Percentiles rank a stretch among this genome's conserved stretches.
Conservation (phyloP, 1,140 invertebrate genomes). For the Cataglyphis hispanica region DNA sequence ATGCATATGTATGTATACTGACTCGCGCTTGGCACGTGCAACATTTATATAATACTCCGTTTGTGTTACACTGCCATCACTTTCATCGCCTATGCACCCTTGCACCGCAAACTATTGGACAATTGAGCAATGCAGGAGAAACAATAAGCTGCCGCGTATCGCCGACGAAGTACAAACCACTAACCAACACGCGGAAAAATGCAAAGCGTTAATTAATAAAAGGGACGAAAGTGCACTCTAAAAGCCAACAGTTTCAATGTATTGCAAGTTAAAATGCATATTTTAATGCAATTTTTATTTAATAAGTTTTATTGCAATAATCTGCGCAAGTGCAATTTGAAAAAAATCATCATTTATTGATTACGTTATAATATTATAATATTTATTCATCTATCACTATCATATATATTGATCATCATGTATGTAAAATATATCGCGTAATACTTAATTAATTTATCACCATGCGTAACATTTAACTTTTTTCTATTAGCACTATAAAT, state of each 20-base stretch:
- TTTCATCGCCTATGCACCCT: conserved; percentile 58
- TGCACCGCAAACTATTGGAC: conserved; percentile 72
- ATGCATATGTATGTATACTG: conserved; percentile 30
- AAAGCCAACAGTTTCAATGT: conserved; percentile 22
- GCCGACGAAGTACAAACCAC: conserved; percentile 55
- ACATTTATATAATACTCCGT: conserved; percentile 70
- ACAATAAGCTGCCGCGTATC: conserved; percentile 69
- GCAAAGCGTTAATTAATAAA: conserved; percentile 49
- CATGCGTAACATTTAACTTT: too few species aligned
- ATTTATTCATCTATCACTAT: background rate
- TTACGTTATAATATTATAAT: background rate
- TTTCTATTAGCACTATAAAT: background rate
- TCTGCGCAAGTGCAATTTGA: background rate
- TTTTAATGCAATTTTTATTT: conserved; percentile 4
- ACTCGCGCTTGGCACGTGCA: conserved; percentile 29
- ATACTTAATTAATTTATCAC: too few species aligned
- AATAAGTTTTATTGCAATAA: background rate
- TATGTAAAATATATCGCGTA: background rate
- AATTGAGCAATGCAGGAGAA: conserved; percentile 69
- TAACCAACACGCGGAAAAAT: conserved; percentile 52
- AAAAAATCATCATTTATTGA: background rate
- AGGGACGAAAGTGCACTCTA: conserved; percentile 38
- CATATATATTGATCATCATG: background rate
- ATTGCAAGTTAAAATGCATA: conserved; percentile 16
- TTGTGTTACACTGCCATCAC: conserved; percentile 39